Percentiles rank a stretch among this genome's conserved stretches.
Evolutionary conservation across 2,113 vertebrate species (phyloP).

Genomic region (Bostrychus sinensis): DNA sequence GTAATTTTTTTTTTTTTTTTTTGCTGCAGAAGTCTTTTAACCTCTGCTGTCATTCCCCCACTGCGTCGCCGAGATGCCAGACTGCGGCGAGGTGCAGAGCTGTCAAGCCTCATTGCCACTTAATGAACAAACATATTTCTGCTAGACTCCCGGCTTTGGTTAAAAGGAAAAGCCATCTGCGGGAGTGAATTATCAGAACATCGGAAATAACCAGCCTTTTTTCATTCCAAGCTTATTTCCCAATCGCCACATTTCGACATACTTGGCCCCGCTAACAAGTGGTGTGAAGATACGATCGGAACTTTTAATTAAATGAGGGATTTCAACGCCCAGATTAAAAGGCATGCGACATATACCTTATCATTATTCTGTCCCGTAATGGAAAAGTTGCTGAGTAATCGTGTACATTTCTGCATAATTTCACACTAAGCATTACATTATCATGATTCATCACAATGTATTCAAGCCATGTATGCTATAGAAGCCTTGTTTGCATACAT

Average conservation of each 20-base stretch:
- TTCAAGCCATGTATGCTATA: neutral
- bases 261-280: slow-evolving; percentile 18
- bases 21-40: slow-evolving; percentile 68
- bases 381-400: slow-evolving; percentile 45
- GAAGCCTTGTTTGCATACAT: neutral
- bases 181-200: slow-evolving; percentile 24
- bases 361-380: slow-evolving; percentile 21
- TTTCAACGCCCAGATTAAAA: slow-evolving; percentile 25
- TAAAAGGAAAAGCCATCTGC: slow-evolving; percentile 62
- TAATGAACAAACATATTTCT: slow-evolving; percentile 77
- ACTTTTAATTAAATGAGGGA: slow-evolving; percentile 48
- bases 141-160: slow-evolving; percentile 41
- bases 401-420: slow-evolving; percentile 47
- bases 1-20: slow-evolving; percentile 26
- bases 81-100: slow-evolving; percentile 56
- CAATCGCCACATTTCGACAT: neutral
- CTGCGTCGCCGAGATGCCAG: slow-evolving; percentile 43
- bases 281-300: slow-evolving; percentile 33
- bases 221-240: neutral
- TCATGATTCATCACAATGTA: slow-evolving; percentile 3
- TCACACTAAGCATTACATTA: slow-evolving; percentile 32
- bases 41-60: slow-evolving; percentile 67
- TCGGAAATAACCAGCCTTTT: slow-evolving; percentile 24
- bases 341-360: slow-evolving; percentile 17
- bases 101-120: slow-evolving; percentile 72